phyloP scores from a whole-genome alignment of 1,140 invertebrate species.

The Contarinia nasturtii region DNA sequence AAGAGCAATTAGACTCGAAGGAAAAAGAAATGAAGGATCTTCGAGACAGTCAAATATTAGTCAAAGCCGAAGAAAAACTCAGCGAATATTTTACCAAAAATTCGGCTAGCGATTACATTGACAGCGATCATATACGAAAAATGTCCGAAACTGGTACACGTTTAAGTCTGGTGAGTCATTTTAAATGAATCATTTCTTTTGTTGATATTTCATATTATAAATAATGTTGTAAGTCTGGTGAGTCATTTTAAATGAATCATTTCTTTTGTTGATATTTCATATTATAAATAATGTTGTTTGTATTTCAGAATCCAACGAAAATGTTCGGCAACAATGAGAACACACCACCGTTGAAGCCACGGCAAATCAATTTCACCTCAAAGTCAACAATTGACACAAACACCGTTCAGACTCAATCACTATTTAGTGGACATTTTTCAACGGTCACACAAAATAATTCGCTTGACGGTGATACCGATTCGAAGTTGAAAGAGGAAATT shows the following conservation, averaged over 20 bases:
- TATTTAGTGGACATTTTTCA: not conserved
- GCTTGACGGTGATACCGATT: not conserved
- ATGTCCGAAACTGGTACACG: slow-evolving; percentile 22
- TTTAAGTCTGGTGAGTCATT: not conserved
- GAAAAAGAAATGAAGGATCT: slow-evolving; percentile 14
- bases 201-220: too few relatives aligned
- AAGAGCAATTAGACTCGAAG: slow-evolving; percentile 23
- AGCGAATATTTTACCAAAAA: too few relatives aligned
- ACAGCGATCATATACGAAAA: slow-evolving; percentile 29
- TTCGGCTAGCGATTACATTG: slow-evolving; percentile 30
- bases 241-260: too few relatives aligned
- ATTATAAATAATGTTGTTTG: too few relatives aligned
- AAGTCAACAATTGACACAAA: slow-evolving; percentile 18
- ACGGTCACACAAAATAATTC: not conserved
- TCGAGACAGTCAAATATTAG: slow-evolving; percentile 1
- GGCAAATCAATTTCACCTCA: slow-evolving; percentile 20
- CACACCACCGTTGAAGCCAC: slow-evolving; percentile 15
- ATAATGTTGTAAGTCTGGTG: too few relatives aligned
- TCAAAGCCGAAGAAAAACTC: too few relatives aligned
- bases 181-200: too few relatives aligned
- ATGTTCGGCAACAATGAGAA: not conserved
- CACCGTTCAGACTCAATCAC: not conserved
- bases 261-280: too few relatives aligned
- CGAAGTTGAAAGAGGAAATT: not conserved
- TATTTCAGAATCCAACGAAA: not conserved